These are phyloP conservation scores for Sorex maritimensis DNA, from an alignment of 2,797 vertebrate genomes.

Conservation along the genomic window DNA sequence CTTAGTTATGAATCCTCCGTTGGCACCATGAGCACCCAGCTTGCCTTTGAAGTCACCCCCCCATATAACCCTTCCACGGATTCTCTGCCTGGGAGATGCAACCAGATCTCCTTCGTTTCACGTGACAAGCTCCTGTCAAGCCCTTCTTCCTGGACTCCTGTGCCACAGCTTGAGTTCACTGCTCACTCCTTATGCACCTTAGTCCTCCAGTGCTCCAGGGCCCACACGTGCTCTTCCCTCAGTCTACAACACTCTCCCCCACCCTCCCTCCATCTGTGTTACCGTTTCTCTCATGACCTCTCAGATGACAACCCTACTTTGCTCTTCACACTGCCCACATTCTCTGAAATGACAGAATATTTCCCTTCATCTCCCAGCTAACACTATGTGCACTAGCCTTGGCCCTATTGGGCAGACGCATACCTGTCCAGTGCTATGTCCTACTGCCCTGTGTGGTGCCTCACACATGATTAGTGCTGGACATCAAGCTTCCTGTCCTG, in stretches of 20 bases:
- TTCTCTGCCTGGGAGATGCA: background rate
- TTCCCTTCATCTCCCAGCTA: background rate
- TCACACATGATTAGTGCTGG: background rate
- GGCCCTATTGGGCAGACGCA: no score
- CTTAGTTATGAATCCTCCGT: no score
- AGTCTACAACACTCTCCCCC: background rate
- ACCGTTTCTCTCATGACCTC: background rate
- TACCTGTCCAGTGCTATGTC: background rate
- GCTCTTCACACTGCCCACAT: background rate
- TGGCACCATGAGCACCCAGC: background rate
- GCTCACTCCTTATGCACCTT: background rate
- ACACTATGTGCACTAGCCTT: background rate
- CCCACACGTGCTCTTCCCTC: background rate
- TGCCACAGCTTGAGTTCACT: background rate
- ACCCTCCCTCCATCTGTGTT: background rate
- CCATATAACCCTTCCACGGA: no score
- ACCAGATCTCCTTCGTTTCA: background rate
- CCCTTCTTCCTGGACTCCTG: background rate
- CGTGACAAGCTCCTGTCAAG: fast-evolving
- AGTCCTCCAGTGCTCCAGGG: background rate
- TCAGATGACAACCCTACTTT: background rate
- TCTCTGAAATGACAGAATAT: no score
- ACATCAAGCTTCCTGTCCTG: background rate
- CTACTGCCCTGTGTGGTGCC: background rate
- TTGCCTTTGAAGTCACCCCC: background rate